phyloP scores from a whole-genome alignment of 2,113 vertebrate species.

The Mobula birostris region DNA sequence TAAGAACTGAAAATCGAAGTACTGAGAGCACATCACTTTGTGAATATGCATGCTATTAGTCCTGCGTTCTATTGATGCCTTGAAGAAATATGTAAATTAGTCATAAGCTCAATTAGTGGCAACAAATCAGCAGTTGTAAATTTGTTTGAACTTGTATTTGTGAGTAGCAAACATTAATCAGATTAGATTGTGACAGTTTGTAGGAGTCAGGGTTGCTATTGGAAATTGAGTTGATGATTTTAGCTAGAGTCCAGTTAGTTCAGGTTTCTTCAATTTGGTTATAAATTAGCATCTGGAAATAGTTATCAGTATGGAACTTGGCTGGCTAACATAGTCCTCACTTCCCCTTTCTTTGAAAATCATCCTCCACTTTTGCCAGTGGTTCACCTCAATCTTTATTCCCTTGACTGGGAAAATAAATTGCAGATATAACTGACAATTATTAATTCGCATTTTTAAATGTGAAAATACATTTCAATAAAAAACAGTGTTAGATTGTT shows the following conservation, averaged over 20 bases:
- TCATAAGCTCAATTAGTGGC: not conserved
- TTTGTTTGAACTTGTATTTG: not conserved
- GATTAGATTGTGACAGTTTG: not conserved
- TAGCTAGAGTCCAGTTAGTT: not conserved
- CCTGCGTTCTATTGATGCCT: not conserved
- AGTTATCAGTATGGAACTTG: not conserved
- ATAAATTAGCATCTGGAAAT: not conserved
- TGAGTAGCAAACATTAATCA: not conserved
- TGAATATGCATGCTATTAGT: not conserved
- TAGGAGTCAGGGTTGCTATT: not conserved
- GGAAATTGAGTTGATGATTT: not conserved
- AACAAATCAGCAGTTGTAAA: too few species aligned
- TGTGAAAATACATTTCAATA: too few species aligned
- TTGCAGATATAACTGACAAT: not conserved
- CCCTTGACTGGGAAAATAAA: not conserved
- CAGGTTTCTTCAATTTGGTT: not conserved
- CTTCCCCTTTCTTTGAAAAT: not conserved
- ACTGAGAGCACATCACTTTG: not conserved
- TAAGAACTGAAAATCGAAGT: not conserved
- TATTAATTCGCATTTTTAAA: not conserved
- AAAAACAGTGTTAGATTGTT: too few species aligned
- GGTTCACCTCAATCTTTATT: not conserved
- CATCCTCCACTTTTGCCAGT: not conserved
- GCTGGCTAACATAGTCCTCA: not conserved
- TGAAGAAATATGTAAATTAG: slow-evolving; percentile 2